These are phyloP conservation scores for Meta bourneti DNA, from an alignment of 2,888 invertebrate species.

Conservation along the genomic window DNA sequence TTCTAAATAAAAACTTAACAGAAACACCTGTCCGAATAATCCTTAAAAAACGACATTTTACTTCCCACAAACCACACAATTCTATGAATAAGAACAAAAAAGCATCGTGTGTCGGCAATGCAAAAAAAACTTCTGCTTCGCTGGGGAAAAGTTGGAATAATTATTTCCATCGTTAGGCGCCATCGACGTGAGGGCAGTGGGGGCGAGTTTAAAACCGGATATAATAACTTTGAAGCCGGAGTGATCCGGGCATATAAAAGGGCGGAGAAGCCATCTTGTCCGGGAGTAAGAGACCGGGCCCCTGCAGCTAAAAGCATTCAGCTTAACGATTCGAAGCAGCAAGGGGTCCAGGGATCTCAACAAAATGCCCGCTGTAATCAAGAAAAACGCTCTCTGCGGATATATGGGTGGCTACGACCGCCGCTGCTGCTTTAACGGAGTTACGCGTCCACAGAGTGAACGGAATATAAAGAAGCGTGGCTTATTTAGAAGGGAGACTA, in stretches of 20 bases:
- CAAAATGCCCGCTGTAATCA: constrained; percentile 46
- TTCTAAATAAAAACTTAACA: background rate
- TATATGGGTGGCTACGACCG: background rate
- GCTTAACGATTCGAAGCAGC: constrained; percentile 48
- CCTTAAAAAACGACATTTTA: background rate
- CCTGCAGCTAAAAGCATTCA: constrained; percentile 65
- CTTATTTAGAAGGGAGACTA: background rate
- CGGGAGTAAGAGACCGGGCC: constrained; percentile 14
- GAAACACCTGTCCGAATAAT: background rate
- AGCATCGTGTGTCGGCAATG: background rate
- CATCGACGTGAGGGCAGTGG: background rate
- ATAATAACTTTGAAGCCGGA: background rate
- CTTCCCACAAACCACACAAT: too few relatives aligned
- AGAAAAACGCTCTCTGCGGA: constrained; percentile 26
- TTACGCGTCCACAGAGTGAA: background rate
- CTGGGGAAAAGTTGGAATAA: background rate
- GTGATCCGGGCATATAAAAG: background rate
- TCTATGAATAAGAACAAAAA: background rate
- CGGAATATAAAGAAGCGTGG: background rate
- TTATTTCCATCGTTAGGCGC: constrained; percentile 18
- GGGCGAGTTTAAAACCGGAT: constrained; percentile 22
- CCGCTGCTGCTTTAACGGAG: background rate
- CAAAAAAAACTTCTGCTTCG: background rate
- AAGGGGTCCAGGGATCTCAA: constrained; percentile 30
- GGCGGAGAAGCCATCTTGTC: background rate